These are phyloP conservation scores for Sturnus vulgaris DNA, from an alignment of 2,113 vertebrate genomes.

Conservation along the genomic window DNA sequence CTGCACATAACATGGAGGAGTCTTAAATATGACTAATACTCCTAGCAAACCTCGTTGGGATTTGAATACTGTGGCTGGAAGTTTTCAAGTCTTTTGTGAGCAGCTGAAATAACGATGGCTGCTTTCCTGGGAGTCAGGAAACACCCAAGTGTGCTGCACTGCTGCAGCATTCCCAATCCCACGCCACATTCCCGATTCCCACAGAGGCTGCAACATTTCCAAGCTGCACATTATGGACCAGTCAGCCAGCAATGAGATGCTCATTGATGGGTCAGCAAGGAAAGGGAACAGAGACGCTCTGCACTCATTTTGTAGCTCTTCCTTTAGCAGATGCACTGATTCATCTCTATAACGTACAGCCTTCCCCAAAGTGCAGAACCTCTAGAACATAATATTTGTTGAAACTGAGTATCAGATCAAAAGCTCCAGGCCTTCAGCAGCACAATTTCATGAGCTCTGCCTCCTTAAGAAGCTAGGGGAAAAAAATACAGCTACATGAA, in stretches of 20 bases:
- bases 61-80: background rate
- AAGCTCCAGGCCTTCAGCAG: background rate
- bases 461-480: slow-evolving; percentile 8
- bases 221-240: rapidly evolving
- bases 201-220: background rate
- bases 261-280: background rate
- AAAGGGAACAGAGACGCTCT: background rate
- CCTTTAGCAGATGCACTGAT: background rate
- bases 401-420: background rate
- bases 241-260: background rate
- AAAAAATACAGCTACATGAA: slow-evolving; percentile 38
- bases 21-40: background rate
- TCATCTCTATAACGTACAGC: background rate
- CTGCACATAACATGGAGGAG: background rate
- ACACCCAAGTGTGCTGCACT: background rate
- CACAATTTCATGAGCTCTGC: background rate
- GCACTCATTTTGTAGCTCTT: background rate
- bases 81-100: background rate
- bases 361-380: background rate
- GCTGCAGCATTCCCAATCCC: background rate
- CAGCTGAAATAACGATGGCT: background rate
- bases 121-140: background rate
- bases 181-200: rapidly evolving
- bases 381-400: background rate
- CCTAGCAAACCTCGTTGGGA: background rate